Conservation (phyloP, 2,888 invertebrate species). For the Apotomis turbidana region DNA sequence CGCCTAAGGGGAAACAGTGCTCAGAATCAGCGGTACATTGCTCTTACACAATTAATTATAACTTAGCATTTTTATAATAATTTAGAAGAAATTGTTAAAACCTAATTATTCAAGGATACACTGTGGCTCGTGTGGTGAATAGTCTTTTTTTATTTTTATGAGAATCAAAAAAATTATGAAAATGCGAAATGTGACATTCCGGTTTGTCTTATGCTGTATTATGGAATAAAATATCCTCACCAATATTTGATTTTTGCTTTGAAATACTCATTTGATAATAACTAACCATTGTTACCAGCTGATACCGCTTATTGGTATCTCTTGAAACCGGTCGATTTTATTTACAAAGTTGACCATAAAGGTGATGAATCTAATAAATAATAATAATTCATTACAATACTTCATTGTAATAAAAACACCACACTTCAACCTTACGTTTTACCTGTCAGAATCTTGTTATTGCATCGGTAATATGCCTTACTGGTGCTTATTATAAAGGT, state of each 20-base stretch:
- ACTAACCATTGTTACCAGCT: constrained; percentile 16
- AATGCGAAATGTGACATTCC: constrained; percentile 82
- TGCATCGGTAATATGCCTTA: not conserved
- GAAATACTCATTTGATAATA: constrained; percentile 40
- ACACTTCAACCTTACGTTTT: not conserved
- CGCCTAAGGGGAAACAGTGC: constrained; percentile 67
- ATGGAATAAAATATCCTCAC: constrained; percentile 84
- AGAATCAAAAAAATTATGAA: constrained; percentile 71
- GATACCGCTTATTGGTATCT: not conserved
- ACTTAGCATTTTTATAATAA: constrained; percentile 84
- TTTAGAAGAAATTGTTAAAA: constrained; percentile 81
- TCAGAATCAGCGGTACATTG: constrained; percentile 76
- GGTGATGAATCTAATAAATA: too few species aligned
- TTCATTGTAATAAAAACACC: not conserved
- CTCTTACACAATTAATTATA: constrained; percentile 82
- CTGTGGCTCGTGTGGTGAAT: constrained; percentile 75
- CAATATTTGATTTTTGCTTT: constrained; percentile 70
- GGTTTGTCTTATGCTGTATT: constrained; percentile 84
- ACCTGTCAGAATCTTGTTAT: not conserved
- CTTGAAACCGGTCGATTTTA: not conserved
- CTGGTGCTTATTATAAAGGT: too few species aligned
- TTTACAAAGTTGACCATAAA: not conserved
- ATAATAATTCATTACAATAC: too few species aligned
- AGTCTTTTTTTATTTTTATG: constrained; percentile 77
- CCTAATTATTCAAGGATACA: constrained; percentile 65